A percentile compares a stretch with the other conserved stretches of the same genome.
Evolutionary conservation across 2,888 invertebrate species (phyloP).

Genomic region (Seladonia tumulorum): DNA sequence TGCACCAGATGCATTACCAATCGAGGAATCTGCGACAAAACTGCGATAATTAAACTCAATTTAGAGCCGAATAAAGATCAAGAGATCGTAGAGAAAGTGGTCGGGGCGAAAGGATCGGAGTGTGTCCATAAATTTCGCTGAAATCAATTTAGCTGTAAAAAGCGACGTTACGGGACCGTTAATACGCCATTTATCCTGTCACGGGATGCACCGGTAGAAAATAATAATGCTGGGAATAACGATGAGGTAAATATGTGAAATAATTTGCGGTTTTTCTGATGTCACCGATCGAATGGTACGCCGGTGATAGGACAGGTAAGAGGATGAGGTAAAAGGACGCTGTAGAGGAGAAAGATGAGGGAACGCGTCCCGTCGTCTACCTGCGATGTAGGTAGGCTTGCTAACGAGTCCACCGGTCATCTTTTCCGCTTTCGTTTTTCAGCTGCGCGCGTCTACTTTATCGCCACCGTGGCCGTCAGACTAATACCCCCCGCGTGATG

Average conservation of each 20-base stretch:
- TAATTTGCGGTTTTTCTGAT: conserved; percentile 2
- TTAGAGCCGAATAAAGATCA: background rate
- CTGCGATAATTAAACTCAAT: background rate
- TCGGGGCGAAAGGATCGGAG: too few species aligned
- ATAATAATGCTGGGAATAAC: background rate
- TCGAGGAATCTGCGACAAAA: background rate
- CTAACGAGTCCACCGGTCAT: conserved; percentile 8
- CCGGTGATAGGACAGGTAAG: background rate
- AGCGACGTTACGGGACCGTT: background rate
- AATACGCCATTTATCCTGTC: background rate
- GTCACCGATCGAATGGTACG: background rate
- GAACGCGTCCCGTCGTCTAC: background rate
- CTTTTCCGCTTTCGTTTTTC: conserved; percentile 14
- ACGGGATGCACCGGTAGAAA: background rate
- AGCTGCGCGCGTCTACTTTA: conserved; percentile 6
- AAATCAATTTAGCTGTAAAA: background rate
- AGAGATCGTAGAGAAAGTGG: background rate
- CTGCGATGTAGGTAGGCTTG: conserved; percentile 8
- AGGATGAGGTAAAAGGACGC: background rate
- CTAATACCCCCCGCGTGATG: background rate
- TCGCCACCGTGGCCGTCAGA: conserved; percentile 6
- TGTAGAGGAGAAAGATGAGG: background rate
- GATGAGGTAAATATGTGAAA: background rate
- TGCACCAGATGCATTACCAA: background rate
- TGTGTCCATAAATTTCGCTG: background rate